Base-by-base conservation (phyloP, 2,797 vertebrate species). In the Chiroxiphia lanceolata region DNA sequence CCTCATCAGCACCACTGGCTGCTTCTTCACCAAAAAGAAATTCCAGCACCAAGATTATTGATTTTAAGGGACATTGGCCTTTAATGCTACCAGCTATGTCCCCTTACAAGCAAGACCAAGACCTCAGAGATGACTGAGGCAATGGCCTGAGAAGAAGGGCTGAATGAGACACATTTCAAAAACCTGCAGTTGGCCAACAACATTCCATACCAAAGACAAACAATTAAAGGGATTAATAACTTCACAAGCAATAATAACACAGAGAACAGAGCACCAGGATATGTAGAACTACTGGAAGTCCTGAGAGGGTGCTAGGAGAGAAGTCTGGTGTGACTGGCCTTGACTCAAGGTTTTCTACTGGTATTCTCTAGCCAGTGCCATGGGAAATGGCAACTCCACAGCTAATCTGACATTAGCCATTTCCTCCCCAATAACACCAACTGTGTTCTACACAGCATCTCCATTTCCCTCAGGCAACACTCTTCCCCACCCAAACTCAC, bases 261-360 rank as follows among this genome's bases (percentile, higher is more conserved):
- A 2, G 3, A 20, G n/a, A n/a, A n/a, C n/a, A n/a, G n/a, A 8
- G 5, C 7, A 2, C 13, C 4, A 74, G 20, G 8, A 34, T 23
- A 21, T n/a, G 17, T 5, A 60, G 27, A 34, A 48, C 9, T 29
- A 26, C 3, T 25, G 3, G 8, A 31, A 25, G 10, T 50, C 11
- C 33, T 23, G 7, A 45, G 19, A 60, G 11, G 18, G 38, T 25
- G 47, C 15, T 1, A 0, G 4, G 38, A 7, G 17, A 45, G 25
- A 4, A 47, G 3, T 18, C 3, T 5, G 13, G 4, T 18, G 15
- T 13, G 3, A 10, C 2, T 4, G 5, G 13, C 3, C 2, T 11
- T 27, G 15, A 22, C 31, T 11, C 19, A 12, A 15, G 4, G 22
- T 16, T 34, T 29, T 21, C 34, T 29, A 26, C 44, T 67, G 45